Conservation (phyloP, 1,140 invertebrate species). For the Heliconius congener region DNA sequence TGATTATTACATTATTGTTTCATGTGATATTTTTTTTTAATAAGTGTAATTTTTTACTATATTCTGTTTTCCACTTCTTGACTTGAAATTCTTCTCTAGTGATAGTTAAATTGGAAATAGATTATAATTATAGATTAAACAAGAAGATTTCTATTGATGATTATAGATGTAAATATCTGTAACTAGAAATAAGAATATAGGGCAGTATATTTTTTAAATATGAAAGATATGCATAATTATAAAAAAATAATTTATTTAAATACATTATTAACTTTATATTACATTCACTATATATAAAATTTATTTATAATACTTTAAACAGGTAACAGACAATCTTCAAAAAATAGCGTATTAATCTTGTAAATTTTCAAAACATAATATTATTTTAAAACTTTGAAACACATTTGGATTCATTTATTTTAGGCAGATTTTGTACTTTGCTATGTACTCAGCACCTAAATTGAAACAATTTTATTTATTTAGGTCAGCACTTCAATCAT, state of each 20-base stretch:
- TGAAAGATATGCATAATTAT: neutral
- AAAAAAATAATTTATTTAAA: slow-evolving; percentile 2
- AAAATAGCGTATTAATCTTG: neutral
- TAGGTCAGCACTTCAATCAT: neutral
- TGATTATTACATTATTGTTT: too few species aligned
- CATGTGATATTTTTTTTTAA: too few species aligned
- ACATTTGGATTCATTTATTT: neutral
- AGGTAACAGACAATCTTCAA: slow-evolving; percentile 21
- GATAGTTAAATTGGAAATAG: too few species aligned
- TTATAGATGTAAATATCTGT: neutral
- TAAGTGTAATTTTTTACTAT: too few species aligned
- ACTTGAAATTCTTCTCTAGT: too few species aligned
- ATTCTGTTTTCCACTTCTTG: too few species aligned
- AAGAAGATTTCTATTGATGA: neutral
- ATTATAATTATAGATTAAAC: too few species aligned
- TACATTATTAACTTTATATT: neutral
- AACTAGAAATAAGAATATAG: neutral
- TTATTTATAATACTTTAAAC: slow-evolving; percentile 22
- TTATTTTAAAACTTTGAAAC: neutral
- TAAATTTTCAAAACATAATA: neutral
- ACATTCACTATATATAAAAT: neutral
- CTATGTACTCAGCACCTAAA: neutral
- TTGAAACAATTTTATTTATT: neutral
- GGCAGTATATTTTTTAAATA: neutral
- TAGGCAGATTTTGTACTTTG: neutral